Evolutionary conservation across 2,797 vertebrate genomes (phyloP).

Genomic region (Meriones psammophilus): DNA sequence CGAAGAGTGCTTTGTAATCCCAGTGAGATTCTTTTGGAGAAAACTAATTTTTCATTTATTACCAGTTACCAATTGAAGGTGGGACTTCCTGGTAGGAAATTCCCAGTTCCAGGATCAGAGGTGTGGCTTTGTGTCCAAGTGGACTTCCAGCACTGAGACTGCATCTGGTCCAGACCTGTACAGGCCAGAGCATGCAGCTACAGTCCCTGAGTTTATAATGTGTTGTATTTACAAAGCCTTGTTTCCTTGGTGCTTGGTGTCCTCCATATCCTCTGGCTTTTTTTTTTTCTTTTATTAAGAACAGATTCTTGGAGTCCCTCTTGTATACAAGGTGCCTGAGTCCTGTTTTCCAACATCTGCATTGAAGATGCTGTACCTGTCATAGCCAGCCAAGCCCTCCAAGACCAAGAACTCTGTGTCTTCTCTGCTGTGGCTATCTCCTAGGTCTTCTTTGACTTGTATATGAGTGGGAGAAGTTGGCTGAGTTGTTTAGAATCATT

Average conservation of each 20-base stretch:
- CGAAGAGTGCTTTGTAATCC: not conserved
- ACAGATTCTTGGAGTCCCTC: not conserved
- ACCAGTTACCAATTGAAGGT: not conserved
- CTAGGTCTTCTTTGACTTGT: conserved; percentile 93
- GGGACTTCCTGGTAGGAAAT: too few species aligned
- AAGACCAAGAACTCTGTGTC: conserved; percentile 90
- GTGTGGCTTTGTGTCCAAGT: not conserved
- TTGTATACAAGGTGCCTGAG: not conserved
- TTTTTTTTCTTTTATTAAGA: not conserved
- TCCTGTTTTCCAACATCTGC: accelerated
- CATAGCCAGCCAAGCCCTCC: conserved; percentile 89
- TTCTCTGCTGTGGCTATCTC: conserved; percentile 86
- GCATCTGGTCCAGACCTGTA: not conserved
- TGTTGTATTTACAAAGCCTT: not conserved
- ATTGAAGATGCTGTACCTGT: conserved; percentile 90
- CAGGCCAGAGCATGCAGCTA: not conserved
- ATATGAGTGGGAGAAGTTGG: conserved; percentile 92
- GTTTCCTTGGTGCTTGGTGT: not conserved
- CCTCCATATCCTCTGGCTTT: not conserved
- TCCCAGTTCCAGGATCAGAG: not conserved
- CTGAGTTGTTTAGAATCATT: conserved; percentile 96
- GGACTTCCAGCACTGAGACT: not conserved
- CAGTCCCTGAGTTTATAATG: not conserved
- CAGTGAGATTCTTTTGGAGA: not conserved
- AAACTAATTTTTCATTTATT: not conserved